Evolutionary conservation across 2,113 vertebrate species (phyloP).

Genomic region (rat (Rattus norvegicus)): DNA sequence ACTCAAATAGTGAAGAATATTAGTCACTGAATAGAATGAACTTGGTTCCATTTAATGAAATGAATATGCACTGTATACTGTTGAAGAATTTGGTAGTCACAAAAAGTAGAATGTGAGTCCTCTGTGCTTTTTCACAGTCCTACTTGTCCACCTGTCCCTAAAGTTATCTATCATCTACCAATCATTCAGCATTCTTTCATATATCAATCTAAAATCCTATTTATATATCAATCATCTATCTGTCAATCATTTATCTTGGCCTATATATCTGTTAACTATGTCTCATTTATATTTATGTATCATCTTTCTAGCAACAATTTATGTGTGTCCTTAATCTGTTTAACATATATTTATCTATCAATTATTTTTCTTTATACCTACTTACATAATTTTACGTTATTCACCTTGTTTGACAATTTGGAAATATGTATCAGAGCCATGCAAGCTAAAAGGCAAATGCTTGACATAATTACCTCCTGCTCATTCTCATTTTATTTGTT

Average conservation of each 20-base stretch:
- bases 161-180: background rate
- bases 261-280: background rate
- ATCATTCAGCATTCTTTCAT: too few species aligned
- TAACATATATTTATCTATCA: background rate
- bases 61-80: background rate
- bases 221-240: background rate
- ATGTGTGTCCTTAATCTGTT: background rate
- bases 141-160: background rate
- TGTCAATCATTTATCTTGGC: background rate
- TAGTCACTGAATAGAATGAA: background rate
- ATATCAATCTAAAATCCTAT: background rate
- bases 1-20: background rate
- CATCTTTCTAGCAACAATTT: background rate
- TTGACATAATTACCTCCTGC: background rate
- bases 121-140: background rate
- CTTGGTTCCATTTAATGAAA: background rate
- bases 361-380: background rate
- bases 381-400: background rate
- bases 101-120: background rate
- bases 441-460: background rate
- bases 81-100: background rate
- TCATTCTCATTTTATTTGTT: background rate
- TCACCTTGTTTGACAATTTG: background rate
- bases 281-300: background rate
- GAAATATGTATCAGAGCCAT: background rate